Conservation (phyloP, 2,888 invertebrate genomes). For the Omphaloscelis lunosa region DNA sequence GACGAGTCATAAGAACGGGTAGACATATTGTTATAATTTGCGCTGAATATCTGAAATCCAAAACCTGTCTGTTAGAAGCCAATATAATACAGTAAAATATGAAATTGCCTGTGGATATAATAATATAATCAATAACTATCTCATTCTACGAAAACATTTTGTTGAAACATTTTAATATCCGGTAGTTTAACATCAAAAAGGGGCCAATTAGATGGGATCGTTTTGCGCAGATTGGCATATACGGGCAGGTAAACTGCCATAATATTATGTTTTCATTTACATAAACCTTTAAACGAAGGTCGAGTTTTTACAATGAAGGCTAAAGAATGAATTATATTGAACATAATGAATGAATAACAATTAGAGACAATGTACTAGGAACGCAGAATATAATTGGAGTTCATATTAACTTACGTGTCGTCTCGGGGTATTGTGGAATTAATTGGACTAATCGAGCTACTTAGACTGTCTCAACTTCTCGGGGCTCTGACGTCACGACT, state of each 20-base stretch:
- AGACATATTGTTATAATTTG: conserved; percentile 37
- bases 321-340: conserved; percentile 20
- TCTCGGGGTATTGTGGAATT: conserved; percentile 47
- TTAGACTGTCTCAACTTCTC: conserved; percentile 45
- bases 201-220: conserved; percentile 36
- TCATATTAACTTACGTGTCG: conserved; percentile 40
- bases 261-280: conserved; percentile 1
- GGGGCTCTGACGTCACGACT: conserved; percentile 33
- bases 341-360: conserved; percentile 34
- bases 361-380: conserved; percentile 22
- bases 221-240: conserved; percentile 5
- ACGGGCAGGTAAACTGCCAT: conserved; percentile 8
- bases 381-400: conserved; percentile 45
- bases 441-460: conserved; percentile 64
- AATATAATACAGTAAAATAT: conserved; percentile 10
- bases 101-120: conserved; percentile 1
- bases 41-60: conserved; percentile 29
- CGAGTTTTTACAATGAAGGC: neutral
- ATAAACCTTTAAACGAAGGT: conserved; percentile 4
- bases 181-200: conserved; percentile 32
- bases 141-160: conserved; percentile 37
- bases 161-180: conserved; percentile 38
- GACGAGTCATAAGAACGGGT: conserved; percentile 17
- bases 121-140: conserved; percentile 27
- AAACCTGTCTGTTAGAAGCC: conserved; percentile 34